These are phyloP conservation scores for Nibea albiflora DNA, from an alignment of 2,113 vertebrate genomes.

Conservation along the genomic window DNA sequence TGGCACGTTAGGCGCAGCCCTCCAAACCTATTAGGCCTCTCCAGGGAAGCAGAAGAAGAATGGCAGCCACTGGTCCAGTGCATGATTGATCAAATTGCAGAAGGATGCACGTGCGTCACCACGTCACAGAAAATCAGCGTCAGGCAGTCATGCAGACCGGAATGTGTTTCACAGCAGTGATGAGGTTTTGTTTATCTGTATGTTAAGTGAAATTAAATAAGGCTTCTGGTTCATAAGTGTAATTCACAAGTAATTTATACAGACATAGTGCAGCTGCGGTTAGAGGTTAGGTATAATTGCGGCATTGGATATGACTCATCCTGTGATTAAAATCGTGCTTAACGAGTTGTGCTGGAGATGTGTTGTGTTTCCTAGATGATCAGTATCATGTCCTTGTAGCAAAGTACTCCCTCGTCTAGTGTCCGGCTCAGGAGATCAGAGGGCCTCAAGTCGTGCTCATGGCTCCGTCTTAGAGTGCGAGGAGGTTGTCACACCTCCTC, in stretches of 20 bases:
- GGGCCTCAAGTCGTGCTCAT: not conserved
- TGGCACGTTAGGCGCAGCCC: not conserved
- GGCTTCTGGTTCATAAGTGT: not conserved
- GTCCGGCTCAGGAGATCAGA: not conserved
- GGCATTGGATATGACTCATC: not conserved
- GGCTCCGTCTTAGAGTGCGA: not conserved
- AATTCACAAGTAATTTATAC: not conserved
- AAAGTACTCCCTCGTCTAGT: not conserved
- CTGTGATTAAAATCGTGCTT: not conserved
- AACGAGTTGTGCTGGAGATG: not conserved
- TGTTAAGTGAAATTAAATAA: not conserved
- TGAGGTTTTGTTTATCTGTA: not conserved
- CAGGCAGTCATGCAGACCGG: not conserved
- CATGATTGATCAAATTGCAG: not conserved
- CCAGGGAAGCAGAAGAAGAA: not conserved
- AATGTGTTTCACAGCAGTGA: too few species aligned
- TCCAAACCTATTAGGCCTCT: not conserved
- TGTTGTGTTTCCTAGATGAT: not conserved
- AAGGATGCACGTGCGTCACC: not conserved
- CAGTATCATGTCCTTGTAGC: not conserved
- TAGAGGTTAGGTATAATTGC: not conserved
- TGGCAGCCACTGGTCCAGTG: not conserved
- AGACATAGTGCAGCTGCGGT: not conserved
- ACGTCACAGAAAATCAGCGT: slow-evolving; percentile 8
- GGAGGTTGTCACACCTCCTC: not conserved